These are phyloP conservation scores for Panorpa germanica DNA, from an alignment of 2,888 invertebrate genomes.

Conservation along the genomic window DNA sequence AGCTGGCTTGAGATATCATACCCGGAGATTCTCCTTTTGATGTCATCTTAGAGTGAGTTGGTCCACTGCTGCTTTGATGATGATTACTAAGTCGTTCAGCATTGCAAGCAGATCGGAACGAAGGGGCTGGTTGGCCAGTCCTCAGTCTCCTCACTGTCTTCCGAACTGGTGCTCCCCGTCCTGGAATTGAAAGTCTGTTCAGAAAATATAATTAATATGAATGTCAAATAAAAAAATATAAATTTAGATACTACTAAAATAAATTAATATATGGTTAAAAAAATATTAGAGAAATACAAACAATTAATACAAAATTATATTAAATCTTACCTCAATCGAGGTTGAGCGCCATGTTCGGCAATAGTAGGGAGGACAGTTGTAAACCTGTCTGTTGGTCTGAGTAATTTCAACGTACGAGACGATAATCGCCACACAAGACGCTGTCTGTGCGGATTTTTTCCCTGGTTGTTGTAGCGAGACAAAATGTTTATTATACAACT, in stretches of 20 bases:
- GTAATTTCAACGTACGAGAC: constrained; percentile 44
- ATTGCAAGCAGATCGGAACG: constrained; percentile 32
- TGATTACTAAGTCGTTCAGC: no score
- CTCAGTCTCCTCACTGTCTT: constrained; percentile 30
- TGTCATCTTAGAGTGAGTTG: no score
- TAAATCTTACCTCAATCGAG: constrained; percentile 14
- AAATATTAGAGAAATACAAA: constrained; percentile 4
- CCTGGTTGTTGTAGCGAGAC: constrained; percentile 50
- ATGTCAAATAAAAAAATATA: no score
- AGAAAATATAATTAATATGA: constrained; percentile 8
- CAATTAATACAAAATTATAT: no score
- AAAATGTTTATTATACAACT: constrained; percentile 41
- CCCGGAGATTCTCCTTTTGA: no score
- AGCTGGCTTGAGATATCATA: no score
- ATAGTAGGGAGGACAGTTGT: constrained; percentile 55
- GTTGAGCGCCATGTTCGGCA: constrained; percentile 37
- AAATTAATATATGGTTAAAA: neutral
- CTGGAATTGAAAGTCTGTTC: constrained; percentile 20
- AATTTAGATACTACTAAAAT: neutral
- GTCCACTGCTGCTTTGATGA: no score
- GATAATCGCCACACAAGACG: constrained; percentile 61
- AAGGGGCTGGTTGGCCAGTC: constrained; percentile 45
- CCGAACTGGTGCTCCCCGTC: constrained; percentile 38
- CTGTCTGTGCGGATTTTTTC: constrained; percentile 47
- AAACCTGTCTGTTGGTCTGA: constrained; percentile 55